Base-by-base conservation (phyloP, 2,113 vertebrate genomes). In the Poeciliopsis prolifica region DNA sequence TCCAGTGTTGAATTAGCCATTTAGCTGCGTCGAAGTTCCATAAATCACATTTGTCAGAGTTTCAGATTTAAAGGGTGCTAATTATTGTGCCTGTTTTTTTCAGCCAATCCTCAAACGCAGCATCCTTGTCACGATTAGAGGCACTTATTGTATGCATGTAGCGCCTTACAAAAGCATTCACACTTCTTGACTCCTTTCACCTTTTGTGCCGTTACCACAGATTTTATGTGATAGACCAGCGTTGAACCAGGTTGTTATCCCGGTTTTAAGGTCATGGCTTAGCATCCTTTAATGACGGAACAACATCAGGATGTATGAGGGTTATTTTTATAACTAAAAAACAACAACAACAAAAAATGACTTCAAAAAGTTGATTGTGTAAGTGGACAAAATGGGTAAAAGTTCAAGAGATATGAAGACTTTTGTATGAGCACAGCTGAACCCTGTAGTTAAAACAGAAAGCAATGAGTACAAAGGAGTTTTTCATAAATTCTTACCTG, bases 401-500 rank as follows among this genome's bases (percentile, higher is more conserved):
- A n/a, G 51, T 58, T 58, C 8, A 24, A 58, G 51, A 58, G 51
- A 7, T 54, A 24, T 54, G 2, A 22, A 54, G 7, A 58, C 22
- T 58, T 58, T 58, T 48, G 17, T 48, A 17, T 48, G 7, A 58
- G 51, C 17, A 74, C 48, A 61, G 33, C 64, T 65, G 22, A 63
- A 17, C 22, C 29, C 40, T 24, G 69, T n/a, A 58, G 22, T 9
- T n/a, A 24, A 58, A 24, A n/a, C 51, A 58, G 8, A 11, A 58
- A 58, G 2, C 17, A 58, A 58, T 24, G 51, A 48, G 28, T 29
- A n/a, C 61, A 61, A 30, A 14, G 1, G 9, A 76, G 66, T 75
- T 9, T 92, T 80, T 76, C 65, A 72, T 79, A 13, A 66, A 62
- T 81, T 84, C 91, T 91, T 90, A 95, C 94, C 94, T 94, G 91